Base-by-base conservation (phyloP, 2,888 invertebrate genomes). In the Hedya salicella region DNA sequence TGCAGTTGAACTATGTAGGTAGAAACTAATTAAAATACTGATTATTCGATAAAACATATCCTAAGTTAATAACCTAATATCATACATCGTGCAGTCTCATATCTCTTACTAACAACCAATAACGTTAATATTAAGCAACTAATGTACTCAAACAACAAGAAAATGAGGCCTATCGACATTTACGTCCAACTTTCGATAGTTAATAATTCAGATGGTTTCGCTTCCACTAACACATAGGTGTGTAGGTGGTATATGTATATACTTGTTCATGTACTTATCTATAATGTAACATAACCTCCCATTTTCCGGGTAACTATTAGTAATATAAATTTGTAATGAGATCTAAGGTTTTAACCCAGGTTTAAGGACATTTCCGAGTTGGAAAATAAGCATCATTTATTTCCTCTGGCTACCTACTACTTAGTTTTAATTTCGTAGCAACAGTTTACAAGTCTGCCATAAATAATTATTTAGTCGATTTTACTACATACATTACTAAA, bases 201-300 rank as follows among this genome's bases (percentile, higher is more conserved):
- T 57, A 46, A 57, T 57, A 46, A 46, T 57, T 57, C 57, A 13
- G 32, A 25, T 46, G 32, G n/a, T n/a, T n/a, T 46, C 16, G 44
- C 17, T 17, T 57, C 32, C 9, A 57, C 44, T 25, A 54, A 25
- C 42, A 42, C 14, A 14, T 30, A 14, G n/a, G 2, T n/a, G 19
- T 21, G 9, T 16, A 30, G 16, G 11, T 54, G 25, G 19, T 21
- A n/a, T 16, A 30, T 30, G 11, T 54, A 42, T 1, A 25, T 25
- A 25, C 4, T 3, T 25, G n/a, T 57, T 17, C 25, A 42, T 9
- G 5, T 25, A 42, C 32, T 19, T 32, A 57, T 57, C 5, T 44
- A 32, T 57, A 42, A 57, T 57, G 17, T 44, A 57, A 16, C n/a
- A 32, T 30, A 44, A 32, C 57, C 17, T 46, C 57, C 44, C 42